Evolutionary conservation across 2,888 invertebrate genomes (phyloP).

Genomic region (Seladonia tumulorum): DNA sequence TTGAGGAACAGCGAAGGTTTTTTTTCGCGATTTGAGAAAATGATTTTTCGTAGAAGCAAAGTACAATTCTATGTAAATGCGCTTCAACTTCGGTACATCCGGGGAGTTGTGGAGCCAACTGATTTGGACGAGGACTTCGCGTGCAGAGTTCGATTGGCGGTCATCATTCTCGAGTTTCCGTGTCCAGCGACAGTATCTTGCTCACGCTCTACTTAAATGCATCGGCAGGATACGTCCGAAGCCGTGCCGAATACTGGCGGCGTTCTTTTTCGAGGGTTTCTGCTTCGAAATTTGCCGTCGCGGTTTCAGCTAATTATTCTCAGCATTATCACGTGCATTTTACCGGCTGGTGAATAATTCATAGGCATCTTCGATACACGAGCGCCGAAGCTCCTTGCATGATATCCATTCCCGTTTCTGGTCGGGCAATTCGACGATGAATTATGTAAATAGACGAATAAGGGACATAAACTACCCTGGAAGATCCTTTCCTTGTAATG

Average conservation of each 20-base stretch:
- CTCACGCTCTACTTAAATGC: conserved; percentile 42
- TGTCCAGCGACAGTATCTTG: conserved; percentile 48
- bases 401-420: conserved; percentile 42
- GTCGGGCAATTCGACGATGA: conserved; percentile 47
- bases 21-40: background rate
- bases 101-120: conserved; percentile 5
- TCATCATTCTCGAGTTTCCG: conserved; percentile 55
- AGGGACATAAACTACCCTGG: conserved; percentile 37
- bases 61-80: conserved; percentile 15
- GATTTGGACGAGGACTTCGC: conserved; percentile 40
- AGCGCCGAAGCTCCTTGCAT: conserved; percentile 34
- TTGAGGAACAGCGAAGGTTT: background rate
- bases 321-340: conserved; percentile 47
- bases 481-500: conserved; percentile 26
- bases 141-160: conserved; percentile 47
- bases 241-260: background rate
- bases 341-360: conserved; percentile 44
- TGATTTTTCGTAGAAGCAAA: background rate
- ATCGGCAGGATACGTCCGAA: conserved; percentile 33
- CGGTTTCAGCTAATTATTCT: conserved; percentile 43
- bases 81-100: background rate
- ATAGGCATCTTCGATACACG: conserved; percentile 51
- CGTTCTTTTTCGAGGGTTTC: conserved; percentile 33
- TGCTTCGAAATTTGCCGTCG: conserved; percentile 26
- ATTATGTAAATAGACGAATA: conserved; percentile 51